phyloP scores from a whole-genome alignment of 2,113 vertebrate genomes.

The Rattus norvegicus region DNA sequence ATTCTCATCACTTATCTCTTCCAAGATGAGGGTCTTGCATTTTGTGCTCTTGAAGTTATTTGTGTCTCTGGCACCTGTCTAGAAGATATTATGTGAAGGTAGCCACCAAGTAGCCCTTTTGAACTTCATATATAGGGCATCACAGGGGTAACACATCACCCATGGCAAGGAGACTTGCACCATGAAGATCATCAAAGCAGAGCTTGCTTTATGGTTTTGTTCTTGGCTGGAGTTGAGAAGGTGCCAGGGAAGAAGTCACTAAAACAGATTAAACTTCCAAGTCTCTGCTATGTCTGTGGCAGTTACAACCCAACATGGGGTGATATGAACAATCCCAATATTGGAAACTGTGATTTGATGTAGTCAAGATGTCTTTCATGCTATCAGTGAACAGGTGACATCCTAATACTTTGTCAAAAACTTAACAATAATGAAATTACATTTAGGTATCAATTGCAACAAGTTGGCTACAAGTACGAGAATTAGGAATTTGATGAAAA shows the following conservation, averaged over 20 bases:
- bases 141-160: not conserved
- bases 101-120: not conserved
- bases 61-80: not conserved
- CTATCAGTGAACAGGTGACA: not conserved
- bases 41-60: not conserved
- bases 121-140: not conserved
- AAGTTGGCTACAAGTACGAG: not conserved
- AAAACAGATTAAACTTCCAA: not conserved
- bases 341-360: not conserved
- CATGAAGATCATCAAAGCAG: not conserved
- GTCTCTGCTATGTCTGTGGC: not conserved
- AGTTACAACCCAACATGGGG: not conserved
- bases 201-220: not conserved
- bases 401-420: slow-evolving; percentile 9
- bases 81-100: not conserved
- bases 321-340: not conserved
- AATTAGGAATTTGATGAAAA: not conserved
- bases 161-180: not conserved
- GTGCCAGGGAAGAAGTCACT: not conserved
- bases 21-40: not conserved
- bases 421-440: not conserved
- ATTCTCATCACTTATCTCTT: not conserved
- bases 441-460: not conserved
- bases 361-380: not conserved
- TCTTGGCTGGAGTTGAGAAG: not conserved